Conservation (phyloP, 2,113 vertebrate genomes). For the Eira barbara region DNA sequence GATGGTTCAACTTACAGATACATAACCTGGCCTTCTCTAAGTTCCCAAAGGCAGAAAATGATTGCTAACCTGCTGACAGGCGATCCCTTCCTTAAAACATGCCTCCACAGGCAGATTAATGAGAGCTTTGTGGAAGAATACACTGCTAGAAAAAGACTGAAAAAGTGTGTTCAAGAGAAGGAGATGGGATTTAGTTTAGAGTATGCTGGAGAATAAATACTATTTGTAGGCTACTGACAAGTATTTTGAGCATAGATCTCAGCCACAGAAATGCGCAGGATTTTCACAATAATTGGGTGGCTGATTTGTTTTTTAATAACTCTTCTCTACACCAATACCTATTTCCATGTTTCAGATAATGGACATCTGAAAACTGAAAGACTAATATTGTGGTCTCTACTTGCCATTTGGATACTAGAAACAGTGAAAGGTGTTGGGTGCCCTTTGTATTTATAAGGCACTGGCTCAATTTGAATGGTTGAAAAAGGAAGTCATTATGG, state of each 20-base stretch:
- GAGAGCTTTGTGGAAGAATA: not conserved
- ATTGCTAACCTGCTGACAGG: not conserved
- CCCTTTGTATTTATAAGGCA: not conserved
- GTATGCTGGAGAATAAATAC: not conserved
- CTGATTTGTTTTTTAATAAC: not conserved
- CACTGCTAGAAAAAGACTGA: not conserved
- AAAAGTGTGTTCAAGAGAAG: not conserved
- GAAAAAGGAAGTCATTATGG: not conserved
- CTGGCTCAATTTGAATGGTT: not conserved
- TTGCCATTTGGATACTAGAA: not conserved
- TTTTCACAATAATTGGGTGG: not conserved
- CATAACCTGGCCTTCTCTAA: not conserved
- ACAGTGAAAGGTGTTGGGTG: not conserved
- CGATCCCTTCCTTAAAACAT: not conserved
- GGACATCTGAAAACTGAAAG: not conserved
- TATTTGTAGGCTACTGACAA: not conserved
- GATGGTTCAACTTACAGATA: not conserved
- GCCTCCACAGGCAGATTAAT: not conserved
- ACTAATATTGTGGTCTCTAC: not conserved
- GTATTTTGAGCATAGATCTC: not conserved
- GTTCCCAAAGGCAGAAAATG: not conserved
- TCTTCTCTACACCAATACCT: not conserved
- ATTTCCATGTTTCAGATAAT: not conserved
- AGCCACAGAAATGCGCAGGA: not conserved
- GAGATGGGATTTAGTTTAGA: not conserved